phyloP scores from a whole-genome alignment of 2,113 vertebrate species.

The Sander lucioperca region DNA sequence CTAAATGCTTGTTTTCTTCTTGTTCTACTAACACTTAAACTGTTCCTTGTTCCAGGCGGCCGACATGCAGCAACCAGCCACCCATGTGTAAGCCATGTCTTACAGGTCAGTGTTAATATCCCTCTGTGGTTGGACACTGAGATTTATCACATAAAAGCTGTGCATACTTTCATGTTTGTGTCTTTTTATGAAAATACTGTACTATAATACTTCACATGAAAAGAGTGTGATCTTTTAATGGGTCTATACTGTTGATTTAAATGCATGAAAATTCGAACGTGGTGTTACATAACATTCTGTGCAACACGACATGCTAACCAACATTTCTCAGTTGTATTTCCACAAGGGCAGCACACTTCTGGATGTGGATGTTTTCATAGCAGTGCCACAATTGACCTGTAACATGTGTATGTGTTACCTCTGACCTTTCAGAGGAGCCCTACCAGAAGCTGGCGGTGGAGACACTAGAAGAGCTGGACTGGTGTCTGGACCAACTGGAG shows the following conservation, averaged over 20 bases:
- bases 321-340: background rate
- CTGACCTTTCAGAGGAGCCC: slow-evolving; percentile 86
- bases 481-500: slow-evolving; percentile 97
- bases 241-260: background rate
- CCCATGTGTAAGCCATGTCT: slow-evolving; percentile 82
- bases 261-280: background rate
- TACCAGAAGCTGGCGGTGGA: slow-evolving; percentile 89
- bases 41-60: slow-evolving; percentile 76
- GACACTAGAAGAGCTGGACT: slow-evolving; percentile 95
- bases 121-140: background rate
- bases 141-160: background rate
- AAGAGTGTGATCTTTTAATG: background rate
- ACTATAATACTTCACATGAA: background rate
- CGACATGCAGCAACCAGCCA: slow-evolving; percentile 77
- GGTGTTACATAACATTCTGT: background rate
- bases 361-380: slow-evolving; percentile 15
- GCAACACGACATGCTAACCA: background rate
- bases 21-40: slow-evolving; percentile 9
- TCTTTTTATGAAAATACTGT: background rate
- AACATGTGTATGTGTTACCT: slow-evolving; percentile 24
- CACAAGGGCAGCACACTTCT: background rate
- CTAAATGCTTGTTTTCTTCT: background rate
- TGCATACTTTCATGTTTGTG: background rate
- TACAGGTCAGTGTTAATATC: slow-evolving; percentile 82
- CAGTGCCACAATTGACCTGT: background rate